Conservation (phyloP, 2,113 vertebrate species). For the Channa maculata region DNA sequence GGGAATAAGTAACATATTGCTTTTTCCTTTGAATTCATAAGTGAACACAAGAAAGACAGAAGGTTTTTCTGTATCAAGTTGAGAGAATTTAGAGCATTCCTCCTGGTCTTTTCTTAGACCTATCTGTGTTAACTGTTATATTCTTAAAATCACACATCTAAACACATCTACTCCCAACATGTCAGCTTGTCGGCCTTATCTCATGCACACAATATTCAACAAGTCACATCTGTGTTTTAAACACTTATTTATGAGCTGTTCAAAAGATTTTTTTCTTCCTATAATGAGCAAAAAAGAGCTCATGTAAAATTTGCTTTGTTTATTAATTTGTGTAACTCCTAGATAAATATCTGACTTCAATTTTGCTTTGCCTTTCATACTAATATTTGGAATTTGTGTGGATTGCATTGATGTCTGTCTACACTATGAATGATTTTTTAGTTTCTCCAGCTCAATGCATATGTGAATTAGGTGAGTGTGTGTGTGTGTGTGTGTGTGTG, state of each 20-base stretch:
- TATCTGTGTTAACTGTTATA: neutral
- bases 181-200: constrained; percentile 24
- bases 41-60: no score
- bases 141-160: constrained; percentile 8
- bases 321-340: no score
- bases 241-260: constrained; percentile 13
- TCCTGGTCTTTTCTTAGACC: constrained; percentile 17
- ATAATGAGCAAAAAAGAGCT: neutral
- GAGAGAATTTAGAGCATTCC: neutral
- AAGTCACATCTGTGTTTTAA: neutral
- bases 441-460: neutral
- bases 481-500: constrained; percentile 22
- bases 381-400: no score
- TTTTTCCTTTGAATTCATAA: neutral
- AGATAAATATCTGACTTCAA: no score
- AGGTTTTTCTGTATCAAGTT: no score
- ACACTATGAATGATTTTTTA: neutral
- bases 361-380: no score
- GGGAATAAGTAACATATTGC: constrained; percentile 8
- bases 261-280: constrained; percentile 1
- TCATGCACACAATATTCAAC: no score
- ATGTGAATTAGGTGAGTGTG: constrained; percentile 8
- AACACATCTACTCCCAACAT: constrained; percentile 33
- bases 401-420: neutral
- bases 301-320: no score